Evolutionary conservation across 2,888 invertebrate genomes (phyloP), one percentile per base, ranked within the genome.

Genomic region (Toxonevra muliebris): DNA sequence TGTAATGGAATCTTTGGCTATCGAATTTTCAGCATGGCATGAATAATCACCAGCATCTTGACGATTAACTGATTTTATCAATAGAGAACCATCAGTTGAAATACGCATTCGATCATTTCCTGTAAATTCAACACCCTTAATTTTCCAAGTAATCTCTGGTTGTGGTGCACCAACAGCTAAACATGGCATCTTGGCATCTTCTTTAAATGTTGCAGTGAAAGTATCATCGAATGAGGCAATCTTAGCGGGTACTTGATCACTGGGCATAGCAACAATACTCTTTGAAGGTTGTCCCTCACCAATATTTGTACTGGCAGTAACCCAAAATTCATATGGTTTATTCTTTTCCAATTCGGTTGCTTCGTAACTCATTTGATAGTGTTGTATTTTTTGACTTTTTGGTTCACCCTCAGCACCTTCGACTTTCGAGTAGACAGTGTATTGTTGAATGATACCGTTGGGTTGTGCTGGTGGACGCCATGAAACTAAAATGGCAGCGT

Each of bases 41-140:
- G 95, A 93, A 84, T 97, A 97, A 85, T 97, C 96, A 65, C 96
- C 97, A 65, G 95, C 95, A 86, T 97, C 97, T 71, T 92, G 91
- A 42, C 96, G 90, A 59, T 93, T 92, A 0, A 96, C 94, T 74
- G 94, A 93, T 69, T 93, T 93, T 70, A 97, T 94, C 77, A 94
- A 90, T n/a, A 97, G 87, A 0, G 96, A 94, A 30, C 97, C 97
- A 85, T 97, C 96, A 15, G 94, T 93, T 76, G 95, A 87, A 76
- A 95, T 91, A 17, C 94, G 89, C 72, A 95, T 90, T 72, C 94
- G 90, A 77, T 96, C 95, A 63, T 92, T 93, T 11, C 92, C 89
- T 73, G 92, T 92, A 74, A 95, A 89, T 48, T 90, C 90, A 15
- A 91, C 89, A 57, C 95, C 93, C 85, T 93, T 93, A 61, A 93